These are phyloP conservation scores for Prunella fulvescens DNA, from an alignment of 2,113 vertebrate species.

Conservation along the genomic window DNA sequence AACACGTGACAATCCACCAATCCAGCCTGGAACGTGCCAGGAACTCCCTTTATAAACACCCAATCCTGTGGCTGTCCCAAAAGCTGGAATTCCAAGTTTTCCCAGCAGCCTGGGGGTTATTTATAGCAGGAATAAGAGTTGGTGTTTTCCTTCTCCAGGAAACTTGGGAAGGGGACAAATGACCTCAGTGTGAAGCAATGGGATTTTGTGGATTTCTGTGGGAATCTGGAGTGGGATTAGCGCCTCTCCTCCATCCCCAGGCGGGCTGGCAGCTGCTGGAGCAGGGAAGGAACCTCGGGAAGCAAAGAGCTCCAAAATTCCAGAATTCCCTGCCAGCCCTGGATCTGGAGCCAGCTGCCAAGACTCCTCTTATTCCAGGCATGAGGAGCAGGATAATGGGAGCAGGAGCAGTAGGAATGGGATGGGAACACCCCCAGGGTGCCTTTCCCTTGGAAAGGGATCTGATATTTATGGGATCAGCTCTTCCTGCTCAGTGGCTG, in stretches of 20 bases:
- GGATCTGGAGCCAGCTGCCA: neutral
- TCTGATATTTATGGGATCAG: neutral
- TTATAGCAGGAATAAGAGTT: neutral
- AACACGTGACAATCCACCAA: neutral
- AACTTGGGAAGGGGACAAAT: neutral
- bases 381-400: fast-evolving
- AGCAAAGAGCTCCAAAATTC: neutral
- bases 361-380: neutral
- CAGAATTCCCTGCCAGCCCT: fast-evolving
- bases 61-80: neutral
- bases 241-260: fast-evolving
- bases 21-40: neutral
- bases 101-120: neutral
- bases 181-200: neutral
- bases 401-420: neutral
- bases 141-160: neutral
- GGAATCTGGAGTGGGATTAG: neutral
- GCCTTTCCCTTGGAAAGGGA: neutral
- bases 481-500: neutral
- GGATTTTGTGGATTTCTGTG: neutral
- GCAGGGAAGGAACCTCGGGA: neutral
- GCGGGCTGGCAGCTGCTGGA: neutral
- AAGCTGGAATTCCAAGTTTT: neutral
- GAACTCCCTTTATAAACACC: neutral
- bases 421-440: neutral